Conservation (phyloP, 2,888 invertebrate species). For the Dolichomitus sp. region DNA sequence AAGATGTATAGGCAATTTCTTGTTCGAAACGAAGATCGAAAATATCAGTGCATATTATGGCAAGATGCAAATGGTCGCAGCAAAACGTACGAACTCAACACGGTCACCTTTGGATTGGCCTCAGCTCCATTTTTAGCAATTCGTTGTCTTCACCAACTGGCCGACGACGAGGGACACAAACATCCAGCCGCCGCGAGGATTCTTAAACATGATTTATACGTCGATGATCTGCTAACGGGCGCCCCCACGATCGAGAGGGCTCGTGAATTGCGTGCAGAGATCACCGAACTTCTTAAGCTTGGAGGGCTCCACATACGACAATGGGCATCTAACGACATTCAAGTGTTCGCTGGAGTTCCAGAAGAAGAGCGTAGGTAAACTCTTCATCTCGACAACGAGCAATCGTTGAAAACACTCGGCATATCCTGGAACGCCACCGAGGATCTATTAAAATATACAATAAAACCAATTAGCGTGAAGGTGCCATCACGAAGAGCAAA, state of each 20-base stretch:
- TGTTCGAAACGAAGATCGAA: too few species aligned
- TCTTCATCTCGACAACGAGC: too few species aligned
- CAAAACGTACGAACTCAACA: too few species aligned
- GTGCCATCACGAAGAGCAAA: background rate
- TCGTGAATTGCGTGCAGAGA: constrained; percentile 7
- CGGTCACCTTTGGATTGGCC: too few species aligned
- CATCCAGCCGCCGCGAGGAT: constrained; percentile 61
- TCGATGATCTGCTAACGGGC: constrained; percentile 74
- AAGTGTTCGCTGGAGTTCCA: too few species aligned
- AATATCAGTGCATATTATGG: too few species aligned
- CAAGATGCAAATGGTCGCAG: too few species aligned
- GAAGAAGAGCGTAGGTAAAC: too few species aligned
- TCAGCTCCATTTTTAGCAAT: too few species aligned
- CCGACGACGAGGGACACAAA: background rate
- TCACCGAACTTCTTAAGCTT: constrained; percentile 27
- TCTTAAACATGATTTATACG: constrained; percentile 70
- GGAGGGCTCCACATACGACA: constrained; percentile 30
- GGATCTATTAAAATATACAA: constrained; percentile 26
- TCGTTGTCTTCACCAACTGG: too few species aligned
- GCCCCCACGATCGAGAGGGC: constrained; percentile 27
- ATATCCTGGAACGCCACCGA: constrained; percentile 24
- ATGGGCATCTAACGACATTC: too few species aligned
- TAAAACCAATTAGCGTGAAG: background rate
- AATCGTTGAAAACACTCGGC: background rate
- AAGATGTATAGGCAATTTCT: too few species aligned